phyloP scores from a whole-genome alignment of 2,113 vertebrate species.

The Corydoras maculifer region DNA sequence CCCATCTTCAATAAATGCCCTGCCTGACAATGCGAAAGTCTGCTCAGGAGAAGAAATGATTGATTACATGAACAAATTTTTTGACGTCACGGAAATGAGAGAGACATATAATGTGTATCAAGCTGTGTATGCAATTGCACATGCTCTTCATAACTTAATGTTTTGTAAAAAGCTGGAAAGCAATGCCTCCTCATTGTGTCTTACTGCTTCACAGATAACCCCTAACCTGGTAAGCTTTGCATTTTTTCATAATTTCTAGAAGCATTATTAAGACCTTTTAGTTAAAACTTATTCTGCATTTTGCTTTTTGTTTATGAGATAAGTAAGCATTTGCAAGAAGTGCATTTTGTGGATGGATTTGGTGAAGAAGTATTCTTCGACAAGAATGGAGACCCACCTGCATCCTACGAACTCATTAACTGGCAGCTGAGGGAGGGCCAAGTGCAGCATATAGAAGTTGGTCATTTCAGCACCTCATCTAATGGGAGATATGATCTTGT shows the following conservation, averaged over 20 bases:
- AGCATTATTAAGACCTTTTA: background rate
- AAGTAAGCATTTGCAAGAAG: constrained; percentile 47
- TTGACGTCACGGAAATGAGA: constrained; percentile 63
- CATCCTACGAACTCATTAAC: constrained; percentile 65
- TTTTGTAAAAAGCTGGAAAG: constrained; percentile 51
- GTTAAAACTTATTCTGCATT: background rate
- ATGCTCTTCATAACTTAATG: constrained; percentile 57
- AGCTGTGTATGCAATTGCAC: constrained; percentile 67
- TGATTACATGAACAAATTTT: constrained; percentile 56
- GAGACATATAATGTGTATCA: constrained; percentile 66
- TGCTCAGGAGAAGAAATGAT: constrained; percentile 60
- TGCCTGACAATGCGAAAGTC: constrained; percentile 2
- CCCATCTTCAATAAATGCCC: constrained; percentile 6
- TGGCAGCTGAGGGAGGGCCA: constrained; percentile 55
- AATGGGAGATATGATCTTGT: constrained; percentile 49
- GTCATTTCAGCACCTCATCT: constrained; percentile 50
- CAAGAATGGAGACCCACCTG: constrained; percentile 59
- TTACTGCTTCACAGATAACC: constrained; percentile 56
- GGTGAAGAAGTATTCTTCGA: constrained; percentile 63
- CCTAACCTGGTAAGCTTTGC: constrained; percentile 54
- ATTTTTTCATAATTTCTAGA: background rate
- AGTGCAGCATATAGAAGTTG: constrained; percentile 62
- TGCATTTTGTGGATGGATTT: constrained; percentile 55
- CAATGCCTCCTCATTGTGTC: constrained; percentile 40
- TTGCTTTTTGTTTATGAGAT: constrained; percentile 42